Conservation (phyloP, 2,113 vertebrate genomes). For the Mobula hypostoma region DNA sequence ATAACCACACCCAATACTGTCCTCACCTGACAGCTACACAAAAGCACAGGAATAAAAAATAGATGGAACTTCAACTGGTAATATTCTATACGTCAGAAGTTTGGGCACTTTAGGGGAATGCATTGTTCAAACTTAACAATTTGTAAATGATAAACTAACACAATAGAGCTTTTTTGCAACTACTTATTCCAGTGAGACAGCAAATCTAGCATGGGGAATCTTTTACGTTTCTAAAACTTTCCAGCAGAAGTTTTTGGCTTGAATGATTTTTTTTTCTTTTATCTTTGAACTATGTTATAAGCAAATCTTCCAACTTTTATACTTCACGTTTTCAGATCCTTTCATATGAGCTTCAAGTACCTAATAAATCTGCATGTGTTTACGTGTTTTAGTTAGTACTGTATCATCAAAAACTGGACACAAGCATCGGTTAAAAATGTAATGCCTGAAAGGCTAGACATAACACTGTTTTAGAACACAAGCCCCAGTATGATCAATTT, state of each 20-base stretch:
- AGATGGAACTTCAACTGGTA: background rate
- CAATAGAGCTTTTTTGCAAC: background rate
- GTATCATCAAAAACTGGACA: slow-evolving; percentile 12
- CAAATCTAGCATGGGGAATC: background rate
- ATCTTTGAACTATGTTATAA: slow-evolving; percentile 16
- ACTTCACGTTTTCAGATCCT: slow-evolving; percentile 4
- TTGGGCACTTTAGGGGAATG: background rate
- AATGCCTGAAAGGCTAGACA: background rate
- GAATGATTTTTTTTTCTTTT: background rate
- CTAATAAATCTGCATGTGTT: slow-evolving; percentile 25
- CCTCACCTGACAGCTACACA: background rate
- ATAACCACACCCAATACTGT: background rate
- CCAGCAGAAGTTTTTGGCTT: background rate
- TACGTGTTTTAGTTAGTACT: background rate
- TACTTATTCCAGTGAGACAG: background rate
- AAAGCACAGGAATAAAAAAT: background rate
- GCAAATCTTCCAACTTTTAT: background rate
- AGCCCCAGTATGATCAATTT: background rate
- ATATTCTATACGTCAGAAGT: background rate
- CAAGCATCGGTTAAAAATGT: background rate
- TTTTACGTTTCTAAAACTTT: slow-evolving; percentile 12
- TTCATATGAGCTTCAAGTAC: slow-evolving; percentile 22
- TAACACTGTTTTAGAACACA: background rate
- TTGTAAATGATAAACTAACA: background rate
- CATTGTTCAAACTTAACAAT: background rate